phyloP scores from a whole-genome alignment of 2,113 vertebrate genomes.

The Odontophorus gujanensis region DNA sequence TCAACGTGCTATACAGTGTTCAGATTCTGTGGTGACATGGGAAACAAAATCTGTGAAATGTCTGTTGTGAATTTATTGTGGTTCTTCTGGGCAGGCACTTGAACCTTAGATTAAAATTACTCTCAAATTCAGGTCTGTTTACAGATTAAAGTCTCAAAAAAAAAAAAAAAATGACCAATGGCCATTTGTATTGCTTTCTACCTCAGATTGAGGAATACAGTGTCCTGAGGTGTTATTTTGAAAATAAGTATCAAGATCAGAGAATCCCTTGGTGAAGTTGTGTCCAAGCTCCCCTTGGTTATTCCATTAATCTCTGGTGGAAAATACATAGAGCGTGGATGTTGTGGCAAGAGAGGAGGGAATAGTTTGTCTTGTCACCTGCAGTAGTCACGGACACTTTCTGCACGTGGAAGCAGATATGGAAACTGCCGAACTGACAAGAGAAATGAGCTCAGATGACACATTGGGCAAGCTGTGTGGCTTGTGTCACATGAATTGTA shows the following conservation, averaged over 20 bases:
- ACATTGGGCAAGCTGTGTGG: not conserved
- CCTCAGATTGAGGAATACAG: not conserved
- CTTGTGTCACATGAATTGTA: not conserved
- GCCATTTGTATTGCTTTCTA: not conserved
- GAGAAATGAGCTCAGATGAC: not conserved
- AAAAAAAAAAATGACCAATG: not conserved
- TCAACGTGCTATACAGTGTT: not conserved
- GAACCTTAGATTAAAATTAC: not conserved
- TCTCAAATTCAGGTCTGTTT: not conserved
- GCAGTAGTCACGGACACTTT: not conserved
- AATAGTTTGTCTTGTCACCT: not conserved
- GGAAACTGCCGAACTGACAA: not conserved
- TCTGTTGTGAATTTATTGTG: not conserved
- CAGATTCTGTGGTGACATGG: not conserved
- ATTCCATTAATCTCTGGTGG: not conserved
- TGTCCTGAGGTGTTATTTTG: not conserved
- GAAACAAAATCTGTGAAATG: not conserved
- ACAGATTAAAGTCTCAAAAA: not conserved
- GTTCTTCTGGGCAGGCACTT: not conserved
- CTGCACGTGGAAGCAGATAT: not conserved
- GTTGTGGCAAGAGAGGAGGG: not conserved
- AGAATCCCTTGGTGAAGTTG: not conserved
- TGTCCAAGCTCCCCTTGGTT: not conserved
- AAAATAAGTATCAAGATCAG: not conserved
- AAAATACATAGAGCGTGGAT: rapidly evolving